Evolutionary conservation across 1,140 invertebrate genomes (phyloP).

Genomic region (Camponotus floridanus): DNA sequence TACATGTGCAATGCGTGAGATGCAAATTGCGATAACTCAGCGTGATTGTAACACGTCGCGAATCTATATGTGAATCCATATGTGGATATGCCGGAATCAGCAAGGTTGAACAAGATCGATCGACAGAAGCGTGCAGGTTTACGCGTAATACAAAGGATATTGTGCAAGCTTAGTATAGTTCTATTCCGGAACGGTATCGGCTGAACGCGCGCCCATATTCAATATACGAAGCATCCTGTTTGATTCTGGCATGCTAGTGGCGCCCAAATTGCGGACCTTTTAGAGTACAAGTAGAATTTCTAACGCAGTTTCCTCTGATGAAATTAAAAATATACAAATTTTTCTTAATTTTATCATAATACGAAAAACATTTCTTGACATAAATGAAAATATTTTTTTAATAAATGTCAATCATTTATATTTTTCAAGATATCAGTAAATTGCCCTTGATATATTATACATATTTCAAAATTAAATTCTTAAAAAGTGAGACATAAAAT

Average conservation of each 20-base stretch:
- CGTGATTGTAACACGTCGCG: conserved; percentile 47
- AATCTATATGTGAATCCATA: conserved; percentile 49
- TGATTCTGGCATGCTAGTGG: conserved; percentile 4
- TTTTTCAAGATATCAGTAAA: neutral
- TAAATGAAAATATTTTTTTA: neutral
- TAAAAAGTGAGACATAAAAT: neutral
- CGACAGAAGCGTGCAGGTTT: conserved; percentile 23
- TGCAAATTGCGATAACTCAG: conserved; percentile 60
- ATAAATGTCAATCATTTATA: neutral
- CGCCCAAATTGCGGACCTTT: conserved; percentile 11
- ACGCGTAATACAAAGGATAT: conserved; percentile 61
- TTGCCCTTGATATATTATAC: neutral
- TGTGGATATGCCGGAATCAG: conserved; percentile 46
- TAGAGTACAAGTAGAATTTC: neutral
- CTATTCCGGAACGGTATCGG: conserved; percentile 25
- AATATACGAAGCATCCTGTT: conserved; percentile 21
- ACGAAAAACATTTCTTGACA: neutral
- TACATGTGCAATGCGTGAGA: conserved; percentile 12
- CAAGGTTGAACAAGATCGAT: conserved; percentile 45
- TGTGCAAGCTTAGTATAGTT: conserved; percentile 26
- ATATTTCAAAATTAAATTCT: conserved; percentile 1
- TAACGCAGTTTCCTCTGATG: neutral
- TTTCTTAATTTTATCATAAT: neutral
- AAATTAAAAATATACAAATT: neutral
- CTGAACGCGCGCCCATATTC: conserved; percentile 2